Conservation (phyloP, 2,888 invertebrate species). For the Caenorhabditis drosophilae region DNA sequence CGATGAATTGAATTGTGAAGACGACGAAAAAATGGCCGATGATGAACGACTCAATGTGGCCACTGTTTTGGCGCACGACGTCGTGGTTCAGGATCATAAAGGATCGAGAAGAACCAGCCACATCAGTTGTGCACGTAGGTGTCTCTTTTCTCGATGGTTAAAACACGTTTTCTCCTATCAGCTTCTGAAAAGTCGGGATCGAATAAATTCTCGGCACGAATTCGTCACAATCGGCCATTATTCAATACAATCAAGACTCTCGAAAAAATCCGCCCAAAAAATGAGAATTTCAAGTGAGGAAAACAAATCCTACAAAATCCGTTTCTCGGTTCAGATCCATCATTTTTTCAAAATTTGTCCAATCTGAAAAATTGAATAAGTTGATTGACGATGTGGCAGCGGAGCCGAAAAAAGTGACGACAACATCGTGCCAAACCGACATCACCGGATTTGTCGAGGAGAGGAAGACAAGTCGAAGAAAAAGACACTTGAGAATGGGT, state of each 20-base stretch:
- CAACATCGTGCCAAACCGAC: slow-evolving; percentile 37
- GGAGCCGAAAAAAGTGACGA: slow-evolving; percentile 28
- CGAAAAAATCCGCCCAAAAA: slow-evolving; percentile 40
- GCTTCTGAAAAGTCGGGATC: slow-evolving; percentile 2
- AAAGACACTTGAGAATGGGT: slow-evolving; percentile 27
- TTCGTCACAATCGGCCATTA: slow-evolving; percentile 30
- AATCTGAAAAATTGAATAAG: slow-evolving; percentile 49
- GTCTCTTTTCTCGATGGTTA: too few relatives aligned
- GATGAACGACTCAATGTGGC: slow-evolving; percentile 13
- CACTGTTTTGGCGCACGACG: slow-evolving; percentile 19
- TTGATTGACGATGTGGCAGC: slow-evolving; percentile 49
- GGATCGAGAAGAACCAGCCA: slow-evolving; percentile 26
- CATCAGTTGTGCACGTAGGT: slow-evolving; percentile 29
- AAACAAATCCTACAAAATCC: neutral
- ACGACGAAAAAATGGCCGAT: slow-evolving; percentile 17
- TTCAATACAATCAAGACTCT: slow-evolving; percentile 50
- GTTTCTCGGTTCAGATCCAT: slow-evolving; percentile 33
- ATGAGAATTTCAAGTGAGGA: slow-evolving; percentile 34
- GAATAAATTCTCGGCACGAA: neutral
- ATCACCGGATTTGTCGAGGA: slow-evolving; percentile 26
- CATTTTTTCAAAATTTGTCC: slow-evolving; percentile 54
- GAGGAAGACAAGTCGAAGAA: slow-evolving; percentile 21
- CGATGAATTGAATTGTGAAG: slow-evolving; percentile 27
- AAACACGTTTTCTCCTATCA: neutral
- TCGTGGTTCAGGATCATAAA: slow-evolving; percentile 18